Base-by-base conservation (phyloP, 2,797 vertebrate species). In the Dicrostonyx torquatus region DNA sequence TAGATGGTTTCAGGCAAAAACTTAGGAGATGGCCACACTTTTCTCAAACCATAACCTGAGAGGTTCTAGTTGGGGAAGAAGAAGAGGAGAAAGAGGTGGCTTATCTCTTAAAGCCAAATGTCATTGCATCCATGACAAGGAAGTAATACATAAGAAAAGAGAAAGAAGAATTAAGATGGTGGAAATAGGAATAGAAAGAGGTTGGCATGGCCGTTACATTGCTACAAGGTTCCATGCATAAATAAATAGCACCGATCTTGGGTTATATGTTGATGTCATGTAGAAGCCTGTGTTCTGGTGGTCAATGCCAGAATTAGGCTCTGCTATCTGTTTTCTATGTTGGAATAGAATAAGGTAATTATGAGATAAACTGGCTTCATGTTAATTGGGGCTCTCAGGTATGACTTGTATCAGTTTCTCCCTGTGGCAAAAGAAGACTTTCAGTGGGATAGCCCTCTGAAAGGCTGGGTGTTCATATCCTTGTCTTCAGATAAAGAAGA, bases 291-390 rank as follows among this genome's bases (percentile, higher is more conserved):
- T 13, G 14, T 22, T 55, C 24, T 4, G 5, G 10, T 1, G 7
- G 58, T 17, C 20, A 24, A 0, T 18, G 1, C 34, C 11, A 80
- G 13, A 4, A 2, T 76, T 79, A 15, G 9, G 64, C 6, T 11
- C 0, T 3, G 17, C 24, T 45, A 0, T 10, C 5, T 77, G n/a
- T 15, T 37, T 53, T 60, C 64, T 2, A 18, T 1, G 5, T 0
- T 31, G 6, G 50, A 15, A 78, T 20, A 55, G 26, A 11, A 17
- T 1, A 79, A 58, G 53, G 6, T 45, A 12, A 7, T 10, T 72
- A 15, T 13, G 3, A 5, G 68, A 4, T 29, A 43, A n/a, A 17
- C n/a, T 75, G 66, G 20, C 58, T 80, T 4, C 73, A 26, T 1
- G 1, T 9, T 72, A 29, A 73, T 10, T 31, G 37, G 31, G 22